A percentile compares a stretch with the other conserved stretches of the same genome.
Conservation (phyloP, 2,888 invertebrate species). For the Drosophila setosimentum region DNA sequence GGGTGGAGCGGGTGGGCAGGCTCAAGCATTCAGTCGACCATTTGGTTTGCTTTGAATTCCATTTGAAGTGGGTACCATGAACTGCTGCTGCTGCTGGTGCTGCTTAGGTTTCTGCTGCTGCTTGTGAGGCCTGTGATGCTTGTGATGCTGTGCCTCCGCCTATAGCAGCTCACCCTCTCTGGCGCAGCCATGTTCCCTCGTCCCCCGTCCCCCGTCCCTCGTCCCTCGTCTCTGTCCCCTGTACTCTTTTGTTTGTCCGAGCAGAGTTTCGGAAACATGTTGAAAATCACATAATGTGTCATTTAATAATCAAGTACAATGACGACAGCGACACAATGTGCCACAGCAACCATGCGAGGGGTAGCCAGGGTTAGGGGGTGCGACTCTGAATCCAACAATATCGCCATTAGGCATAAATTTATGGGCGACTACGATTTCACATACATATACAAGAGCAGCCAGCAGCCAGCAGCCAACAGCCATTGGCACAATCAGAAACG, state of each 20-base stretch:
- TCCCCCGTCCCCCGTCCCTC: too few species aligned
- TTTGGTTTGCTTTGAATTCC: slow-evolving; percentile 71
- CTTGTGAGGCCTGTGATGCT: background rate
- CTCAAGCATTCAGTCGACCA: slow-evolving; percentile 45
- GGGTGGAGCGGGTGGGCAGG: background rate
- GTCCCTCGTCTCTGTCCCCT: background rate
- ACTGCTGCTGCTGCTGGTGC: slow-evolving; percentile 16
- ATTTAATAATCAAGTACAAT: slow-evolving; percentile 83
- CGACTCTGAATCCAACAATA: slow-evolving; percentile 66
- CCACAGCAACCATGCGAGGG: slow-evolving; percentile 28
- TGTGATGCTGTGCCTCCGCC: slow-evolving; percentile 37
- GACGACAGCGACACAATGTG: slow-evolving; percentile 67
- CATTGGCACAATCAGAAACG: slow-evolving; percentile 68
- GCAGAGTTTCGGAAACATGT: slow-evolving; percentile 61
- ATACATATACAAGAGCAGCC: slow-evolving; percentile 5
- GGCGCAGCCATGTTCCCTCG: slow-evolving; percentile 4
- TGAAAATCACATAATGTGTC: slow-evolving; percentile 84
- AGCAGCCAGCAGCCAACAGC: slow-evolving; percentile 49
- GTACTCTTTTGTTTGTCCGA: slow-evolving; percentile 26
- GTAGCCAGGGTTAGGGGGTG: slow-evolving; percentile 5
- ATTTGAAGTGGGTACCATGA: slow-evolving; percentile 63
- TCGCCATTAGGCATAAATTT: slow-evolving; percentile 80
- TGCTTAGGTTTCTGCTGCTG: slow-evolving; percentile 6
- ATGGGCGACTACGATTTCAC: slow-evolving; percentile 55
- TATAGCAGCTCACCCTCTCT: background rate